Conservation (phyloP, 2,888 invertebrate genomes). For the Liodrosophila aerea region DNA sequence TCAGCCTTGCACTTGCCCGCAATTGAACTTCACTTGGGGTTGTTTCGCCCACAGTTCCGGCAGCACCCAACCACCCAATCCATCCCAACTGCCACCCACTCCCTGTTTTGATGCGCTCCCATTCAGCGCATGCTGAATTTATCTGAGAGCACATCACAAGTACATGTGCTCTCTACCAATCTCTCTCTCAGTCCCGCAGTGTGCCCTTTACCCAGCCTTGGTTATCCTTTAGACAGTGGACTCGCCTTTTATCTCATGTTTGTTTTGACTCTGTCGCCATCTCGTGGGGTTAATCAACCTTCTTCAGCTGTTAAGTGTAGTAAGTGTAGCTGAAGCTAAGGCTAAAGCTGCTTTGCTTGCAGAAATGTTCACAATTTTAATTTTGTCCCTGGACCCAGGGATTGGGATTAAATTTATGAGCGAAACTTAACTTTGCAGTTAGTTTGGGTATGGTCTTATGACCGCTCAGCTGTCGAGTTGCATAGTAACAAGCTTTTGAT, state of each 20-base stretch:
- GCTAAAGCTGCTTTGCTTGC: background rate
- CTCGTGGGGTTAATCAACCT: constrained; percentile 69
- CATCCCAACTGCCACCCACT: background rate
- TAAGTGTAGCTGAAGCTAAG: constrained; percentile 19
- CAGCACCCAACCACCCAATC: background rate
- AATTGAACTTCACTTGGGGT: constrained; percentile 68
- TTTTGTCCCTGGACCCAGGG: constrained; percentile 31
- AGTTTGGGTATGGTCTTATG: constrained; percentile 39
- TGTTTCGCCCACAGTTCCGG: constrained; percentile 40
- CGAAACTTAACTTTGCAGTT: constrained; percentile 32
- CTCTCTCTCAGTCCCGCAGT: background rate
- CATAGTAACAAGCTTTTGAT: constrained; percentile 12
- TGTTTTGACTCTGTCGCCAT: constrained; percentile 36
- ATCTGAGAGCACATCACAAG: constrained; percentile 46
- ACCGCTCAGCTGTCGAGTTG: constrained; percentile 15
- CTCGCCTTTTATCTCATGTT: constrained; percentile 36
- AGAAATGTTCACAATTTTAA: constrained; percentile 34
- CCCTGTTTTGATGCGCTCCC: constrained; percentile 22
- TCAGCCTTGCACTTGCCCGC: constrained; percentile 72
- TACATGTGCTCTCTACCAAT: background rate
- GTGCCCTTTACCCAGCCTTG: constrained; percentile 19
- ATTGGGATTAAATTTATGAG: constrained; percentile 46
- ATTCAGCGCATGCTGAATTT: constrained; percentile 61
- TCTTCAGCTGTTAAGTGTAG: constrained; percentile 26
- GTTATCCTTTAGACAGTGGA: constrained; percentile 26